Percentiles rank a stretch among this genome's conserved stretches.
phyloP scores from a whole-genome alignment of 2,888 invertebrate species.

The Scrobipalpa costella region DNA sequence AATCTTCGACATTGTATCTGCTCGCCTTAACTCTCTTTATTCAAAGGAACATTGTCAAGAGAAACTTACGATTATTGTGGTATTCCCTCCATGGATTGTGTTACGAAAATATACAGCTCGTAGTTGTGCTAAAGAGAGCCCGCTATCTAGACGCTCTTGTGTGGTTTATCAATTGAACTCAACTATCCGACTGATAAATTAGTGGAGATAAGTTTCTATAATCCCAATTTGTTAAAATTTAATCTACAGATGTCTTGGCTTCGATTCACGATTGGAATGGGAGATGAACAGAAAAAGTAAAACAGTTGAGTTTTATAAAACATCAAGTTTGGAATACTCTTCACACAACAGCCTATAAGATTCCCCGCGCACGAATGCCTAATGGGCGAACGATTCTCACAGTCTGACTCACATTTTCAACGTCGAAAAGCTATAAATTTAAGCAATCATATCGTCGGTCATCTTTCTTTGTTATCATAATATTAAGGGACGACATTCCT shows the following conservation, averaged over 20 bases:
- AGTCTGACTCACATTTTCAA: constrained; percentile 45
- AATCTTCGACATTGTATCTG: constrained; percentile 78
- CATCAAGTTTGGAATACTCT: background rate
- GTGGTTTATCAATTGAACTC: constrained; percentile 2
- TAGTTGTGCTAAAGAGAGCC: constrained; percentile 63
- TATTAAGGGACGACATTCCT: constrained; percentile 76
- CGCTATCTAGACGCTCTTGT: constrained; percentile 56
- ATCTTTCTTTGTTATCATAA: constrained; percentile 79
- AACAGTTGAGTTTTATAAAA: background rate
- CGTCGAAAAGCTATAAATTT: constrained; percentile 60
- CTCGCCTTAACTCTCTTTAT: constrained; percentile 76
- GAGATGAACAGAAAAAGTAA: background rate
- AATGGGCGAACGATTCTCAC: constrained; percentile 49
- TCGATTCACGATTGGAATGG: background rate
- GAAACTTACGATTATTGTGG: constrained; percentile 78
- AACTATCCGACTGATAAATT: background rate
- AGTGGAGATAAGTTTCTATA: background rate
- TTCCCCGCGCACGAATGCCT: constrained; percentile 22
- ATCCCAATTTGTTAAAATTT: background rate
- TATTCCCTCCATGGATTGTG: constrained; percentile 74
- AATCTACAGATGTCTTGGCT: constrained; percentile 5
- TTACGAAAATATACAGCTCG: constrained; percentile 75
- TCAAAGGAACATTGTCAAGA: constrained; percentile 79
- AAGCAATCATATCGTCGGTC: constrained; percentile 67
- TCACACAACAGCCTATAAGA: constrained; percentile 23